Evolutionary conservation across 2,113 vertebrate genomes (phyloP), one percentile per base, ranked within the genome.

Genomic region (Heterotis niloticus): DNA sequence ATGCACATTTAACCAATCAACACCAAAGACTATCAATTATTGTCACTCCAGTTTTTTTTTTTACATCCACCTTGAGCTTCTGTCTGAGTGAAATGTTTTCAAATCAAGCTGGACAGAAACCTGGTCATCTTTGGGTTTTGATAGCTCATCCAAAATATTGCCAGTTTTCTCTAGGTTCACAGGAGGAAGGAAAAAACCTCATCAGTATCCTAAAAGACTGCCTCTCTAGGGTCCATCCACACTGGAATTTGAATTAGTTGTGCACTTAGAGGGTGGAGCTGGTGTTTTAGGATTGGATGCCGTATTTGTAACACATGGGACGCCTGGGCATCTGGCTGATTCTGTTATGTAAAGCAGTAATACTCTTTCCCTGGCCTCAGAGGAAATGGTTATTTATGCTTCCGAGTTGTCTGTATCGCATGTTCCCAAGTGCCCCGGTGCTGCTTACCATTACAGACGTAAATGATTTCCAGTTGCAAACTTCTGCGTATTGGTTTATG

Each of bases 201-300:
- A 90, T 91, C 88, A 85, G 52, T 79, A 80, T 86, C 88, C 88
- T 90, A 88, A 85, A 88, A 82, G 10, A 85, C n/a, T 85, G 88
- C 84, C 82, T 88, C 82, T 87, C 86, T 77, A 88, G 88, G 87
- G 88, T 92, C 17, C 91, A 92, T 93, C 92, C 88, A 69, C 23
- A 44, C 71, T 76, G 67, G 82, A 81, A 83, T 86, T 82, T 83
- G 86, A 87, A 88, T 91, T 87, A 83, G 86, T 87, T 90, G 88
- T 91, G 90, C 90, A 90, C 91, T 91, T 91, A 91, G 87, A 17
- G 66, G 85, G 86, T 91, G 91, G 92, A 82, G 86, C 91, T 88
- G 88, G 84, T 29, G 77, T 28, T 14, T 64, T n/a, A 62, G 73
- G 86, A 90, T 89, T 90, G 91, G 91, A 83, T 83, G 82, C 71